Evolutionary conservation across 23 tunicate species (phyloP), one percentile per base, ranked within the genome.

Genomic region (Diplosoma virens): DNA sequence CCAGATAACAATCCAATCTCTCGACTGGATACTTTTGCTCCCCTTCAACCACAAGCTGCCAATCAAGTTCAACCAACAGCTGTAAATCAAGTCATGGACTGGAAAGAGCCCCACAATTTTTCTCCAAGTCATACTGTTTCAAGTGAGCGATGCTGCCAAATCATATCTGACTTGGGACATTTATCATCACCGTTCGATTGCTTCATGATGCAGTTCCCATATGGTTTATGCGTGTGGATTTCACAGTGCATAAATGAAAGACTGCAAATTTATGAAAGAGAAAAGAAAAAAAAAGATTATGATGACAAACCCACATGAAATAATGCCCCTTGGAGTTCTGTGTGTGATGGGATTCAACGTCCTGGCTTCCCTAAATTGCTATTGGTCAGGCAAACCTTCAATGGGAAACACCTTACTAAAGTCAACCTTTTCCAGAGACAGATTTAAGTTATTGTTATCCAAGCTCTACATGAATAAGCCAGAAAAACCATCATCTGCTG

Each of bases 1-100:
- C 63, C 63, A 55, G 63, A 55, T 55, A 55, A 55, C 63, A 55
- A 55, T 55, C 63, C 63, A 55, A 55, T 55, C 63, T 55, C 63
- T 55, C 63, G 21, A 55, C 63, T 55, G 63, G 24, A 55, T 55
- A 55, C 63, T 55, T 55, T 55, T 16, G 63, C 63, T 55, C 63
- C 63, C 63, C 63, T 55, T 55, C 63, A 55, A 55, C 63, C 63
- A 55, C 63, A 55, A 55, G 24, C 63, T 55, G 63, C 20, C 21
- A 20, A 55, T 55, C 63, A 55, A 55, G 24, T 55, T 20, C 24
- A 55, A n/a, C n/a, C n/a, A n/a, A n/a, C n/a, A n/a, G n/a, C n/a
- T n/a, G n/a, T n/a, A n/a, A n/a, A n/a, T n/a, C n/a, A n/a, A n/a
- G n/a, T n/a, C n/a, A n/a, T n/a, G n/a, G n/a, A n/a, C n/a, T n/a